Base-by-base conservation (phyloP, 2,888 invertebrate species). In the Idaea biselata region DNA sequence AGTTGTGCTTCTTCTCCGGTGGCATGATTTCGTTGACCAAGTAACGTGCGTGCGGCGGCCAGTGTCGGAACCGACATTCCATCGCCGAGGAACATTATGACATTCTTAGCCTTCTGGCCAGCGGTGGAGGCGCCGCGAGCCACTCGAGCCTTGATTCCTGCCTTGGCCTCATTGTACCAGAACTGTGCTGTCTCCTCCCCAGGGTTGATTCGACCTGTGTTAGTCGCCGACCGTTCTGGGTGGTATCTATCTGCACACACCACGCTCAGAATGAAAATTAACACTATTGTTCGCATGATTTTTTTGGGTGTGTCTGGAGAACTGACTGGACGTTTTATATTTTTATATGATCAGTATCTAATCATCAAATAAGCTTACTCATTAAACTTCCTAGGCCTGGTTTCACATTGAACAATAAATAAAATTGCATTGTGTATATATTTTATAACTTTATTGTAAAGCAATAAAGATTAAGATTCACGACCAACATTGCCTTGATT, bases 21-120 rank as follows among this genome's bases (percentile, higher is more conserved):
- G 54, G 73, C 74, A 1, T 82, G 82, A 16, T 80, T 75, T 53
- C 89, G 84, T 77, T 95, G 94, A 1, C 95, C 95, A 59, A 93
- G 86, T 74, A 94, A 94, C 32, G 94, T 93, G 71, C 95, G 87
- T 16, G 94, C 89, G 3, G 94, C 89, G 0, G 95, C 94, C 60
- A 95, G 81, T 0, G 95, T 95, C 8, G 95, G 91, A 60, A 95
- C 86, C 0, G 95, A 95, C 95, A 96, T 95, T 44, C 96, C 96
- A 83, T 96, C 96, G 14, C 95, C 96, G 64, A 96, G 79, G 81
- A 95, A 95, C 76, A 95, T 84, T 65, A 96, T 94, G 6, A 95
- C 84, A 81, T 95, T 95, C 68, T 86, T 87, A 5, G 93, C 93
- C 63, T 85, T 32, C 18, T 18, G 54, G 60, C 25, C 70, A 55